Base-by-base conservation (phyloP, 1,140 invertebrate species). In the Drosophila sproati region DNA sequence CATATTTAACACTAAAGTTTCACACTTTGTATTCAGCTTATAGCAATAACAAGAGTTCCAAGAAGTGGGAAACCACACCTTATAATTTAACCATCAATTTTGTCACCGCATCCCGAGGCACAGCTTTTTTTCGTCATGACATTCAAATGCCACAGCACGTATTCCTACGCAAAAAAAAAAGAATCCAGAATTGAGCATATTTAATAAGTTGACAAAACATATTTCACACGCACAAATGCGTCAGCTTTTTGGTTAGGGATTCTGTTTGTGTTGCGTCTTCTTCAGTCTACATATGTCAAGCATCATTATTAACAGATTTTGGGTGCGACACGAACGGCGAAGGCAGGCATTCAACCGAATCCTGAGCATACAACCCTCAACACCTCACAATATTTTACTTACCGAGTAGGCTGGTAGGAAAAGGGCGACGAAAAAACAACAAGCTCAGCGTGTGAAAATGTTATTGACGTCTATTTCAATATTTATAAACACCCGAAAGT, bases 141-240 rank as follows among this genome's bases (percentile, higher is more conserved):
- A 83, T 70, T 82, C 63, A 76, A 80, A 83, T 70, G 64, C 68
- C 64, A 64, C 37, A 68, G 63, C 82, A 86, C 82, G 82, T 86
- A 78, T 47, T 47, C 71, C 41, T 54, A 73, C 31, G 54, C 48
- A 64, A 59, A 59, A 63, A 64, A 72, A 55, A 52, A 48, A 60
- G 43, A 20, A 70, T 59, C 47, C 48, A 20, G 57, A 70, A 83
- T 66, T 74, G 83, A 87, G 83, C 83, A 88, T 87, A 87, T 87
- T 88, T 87, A 87, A 88, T 87, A 88, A 88, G 80, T 88, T 87
- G 80, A 88, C 83, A 87, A 87, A 88, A 87, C 83, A 87, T 87
- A 87, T 87, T 87, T 82, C 83, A 87, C 83, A 88, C 83, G 83
- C 83, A 88, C 83, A 82, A 87, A 80, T 73, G 83, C 80, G 80